Evolutionary conservation across 2,797 vertebrate genomes (phyloP).

Genomic region (Muscicapa striata): DNA sequence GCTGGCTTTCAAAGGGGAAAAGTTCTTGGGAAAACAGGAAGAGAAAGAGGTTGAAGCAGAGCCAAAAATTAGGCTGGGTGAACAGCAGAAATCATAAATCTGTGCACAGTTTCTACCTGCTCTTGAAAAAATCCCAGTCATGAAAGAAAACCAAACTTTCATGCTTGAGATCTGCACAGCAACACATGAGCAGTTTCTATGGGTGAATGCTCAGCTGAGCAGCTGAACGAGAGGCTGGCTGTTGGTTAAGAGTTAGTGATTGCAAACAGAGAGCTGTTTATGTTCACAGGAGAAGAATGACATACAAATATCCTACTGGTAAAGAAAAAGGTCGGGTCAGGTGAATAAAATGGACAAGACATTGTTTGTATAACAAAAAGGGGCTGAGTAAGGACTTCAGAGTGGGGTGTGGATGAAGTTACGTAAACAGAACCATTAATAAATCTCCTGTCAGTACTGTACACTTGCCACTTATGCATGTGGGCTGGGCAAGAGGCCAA

Average conservation of each 20-base stretch:
- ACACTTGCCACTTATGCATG: background rate
- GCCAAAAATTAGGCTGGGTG: slow-evolving; percentile 23
- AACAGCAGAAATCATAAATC: slow-evolving; percentile 48
- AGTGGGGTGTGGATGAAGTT: background rate
- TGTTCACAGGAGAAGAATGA: background rate
- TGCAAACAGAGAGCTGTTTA: slow-evolving; percentile 7
- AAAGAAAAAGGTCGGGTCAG: background rate
- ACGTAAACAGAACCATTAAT: background rate
- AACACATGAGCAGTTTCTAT: background rate
- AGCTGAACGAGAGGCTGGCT: background rate
- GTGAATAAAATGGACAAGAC: background rate
- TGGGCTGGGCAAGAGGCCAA: background rate
- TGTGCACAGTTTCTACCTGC: background rate
- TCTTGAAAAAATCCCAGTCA: background rate
- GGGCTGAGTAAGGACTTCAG: background rate
- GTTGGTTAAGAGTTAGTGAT: background rate
- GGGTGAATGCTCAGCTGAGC: background rate
- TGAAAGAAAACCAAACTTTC: background rate
- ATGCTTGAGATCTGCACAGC: background rate
- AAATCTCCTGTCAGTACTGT: background rate
- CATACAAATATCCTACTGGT: background rate
- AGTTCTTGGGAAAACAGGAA: slow-evolving; percentile 52
- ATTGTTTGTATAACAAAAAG: background rate
- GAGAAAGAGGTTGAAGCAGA: slow-evolving; percentile 18
- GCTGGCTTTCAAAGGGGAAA: slow-evolving; percentile 16